Base-by-base conservation (phyloP, 2,888 invertebrate species). In the Conchocele bisecta region DNA sequence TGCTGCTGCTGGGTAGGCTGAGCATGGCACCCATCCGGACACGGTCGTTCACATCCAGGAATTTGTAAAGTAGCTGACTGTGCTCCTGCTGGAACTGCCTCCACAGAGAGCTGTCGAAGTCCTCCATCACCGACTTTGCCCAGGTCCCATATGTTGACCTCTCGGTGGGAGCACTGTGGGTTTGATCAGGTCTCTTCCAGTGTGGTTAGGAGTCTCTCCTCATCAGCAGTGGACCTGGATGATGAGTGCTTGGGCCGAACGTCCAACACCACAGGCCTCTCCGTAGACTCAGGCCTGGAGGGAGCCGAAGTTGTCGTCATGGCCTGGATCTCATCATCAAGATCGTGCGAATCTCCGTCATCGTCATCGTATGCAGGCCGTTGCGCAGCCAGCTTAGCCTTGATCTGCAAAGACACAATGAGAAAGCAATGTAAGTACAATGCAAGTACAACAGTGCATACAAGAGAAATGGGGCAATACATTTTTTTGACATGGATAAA, bases 81-180 rank as follows among this genome's bases (percentile, higher is more conserved):
- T 57, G 50, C 41, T 68, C 54, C 20, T 56, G 48, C 56, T 68
- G 61, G 42, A 61, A 68, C 60, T 56, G 50, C 26, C 58, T 24
- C 59, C 67, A 59, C 29, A 67, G 67, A 59, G 67, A 67, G 33
- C 59, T 58, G 35, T 67, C 53, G 26, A 59, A 46, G 48, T 39
- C 48, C 35, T 59, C 37, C 59, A 67, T 67, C 29, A 59, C 67
- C 59, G 58, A 58, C 42, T 58, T 66, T 58, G 67, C 54, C 44
- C 60, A 60, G 28, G 60, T 56, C 50, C 54, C 60, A 26, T 53
- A 60, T 13, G 20, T 26, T n/a, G 67, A 54, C 39, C 67, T 61
- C 46, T 61, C 56, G 17, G 60, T 68, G 37, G 37, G 37, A 35
- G 37, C 37, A 35, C 37, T 35, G 37, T 35, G 37, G 37, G 37